Evolutionary conservation across 2,797 vertebrate genomes (phyloP).

Genomic region (Cossypha niveicapilla): DNA sequence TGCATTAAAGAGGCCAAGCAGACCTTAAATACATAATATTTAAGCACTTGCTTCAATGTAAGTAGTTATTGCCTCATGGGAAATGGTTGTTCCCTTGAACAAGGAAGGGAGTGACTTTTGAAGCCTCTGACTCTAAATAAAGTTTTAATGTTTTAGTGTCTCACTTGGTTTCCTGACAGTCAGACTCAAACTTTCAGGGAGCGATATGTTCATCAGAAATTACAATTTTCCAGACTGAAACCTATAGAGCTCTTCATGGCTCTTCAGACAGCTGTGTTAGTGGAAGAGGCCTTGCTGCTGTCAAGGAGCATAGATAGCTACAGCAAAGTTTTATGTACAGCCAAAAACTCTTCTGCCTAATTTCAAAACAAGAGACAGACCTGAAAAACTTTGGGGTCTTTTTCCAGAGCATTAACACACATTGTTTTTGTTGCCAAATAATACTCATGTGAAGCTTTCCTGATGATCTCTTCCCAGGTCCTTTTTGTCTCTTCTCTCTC

Average conservation of each 20-base stretch:
- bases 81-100: not conserved
- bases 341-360: not conserved
- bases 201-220: not conserved
- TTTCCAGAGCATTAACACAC: not conserved
- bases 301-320: not conserved
- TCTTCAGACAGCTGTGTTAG: not conserved
- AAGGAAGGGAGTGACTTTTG: not conserved
- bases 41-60: not conserved
- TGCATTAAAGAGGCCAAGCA: not conserved
- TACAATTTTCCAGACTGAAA: not conserved
- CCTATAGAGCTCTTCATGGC: not conserved
- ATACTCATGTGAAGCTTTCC: not conserved
- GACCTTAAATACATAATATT: not conserved
- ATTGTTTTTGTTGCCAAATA: not conserved
- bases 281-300: not conserved
- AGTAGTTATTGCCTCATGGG: not conserved
- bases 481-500: not conserved
- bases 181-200: not conserved
- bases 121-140: not conserved
- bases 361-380: not conserved
- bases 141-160: not conserved
- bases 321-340: not conserved
- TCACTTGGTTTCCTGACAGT: not conserved
- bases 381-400: not conserved
- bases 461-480: not conserved